Percentiles rank a stretch among this genome's conserved stretches.
phyloP scores from a whole-genome alignment of 1,140 invertebrate genomes.

The Drosophila burlai region DNA sequence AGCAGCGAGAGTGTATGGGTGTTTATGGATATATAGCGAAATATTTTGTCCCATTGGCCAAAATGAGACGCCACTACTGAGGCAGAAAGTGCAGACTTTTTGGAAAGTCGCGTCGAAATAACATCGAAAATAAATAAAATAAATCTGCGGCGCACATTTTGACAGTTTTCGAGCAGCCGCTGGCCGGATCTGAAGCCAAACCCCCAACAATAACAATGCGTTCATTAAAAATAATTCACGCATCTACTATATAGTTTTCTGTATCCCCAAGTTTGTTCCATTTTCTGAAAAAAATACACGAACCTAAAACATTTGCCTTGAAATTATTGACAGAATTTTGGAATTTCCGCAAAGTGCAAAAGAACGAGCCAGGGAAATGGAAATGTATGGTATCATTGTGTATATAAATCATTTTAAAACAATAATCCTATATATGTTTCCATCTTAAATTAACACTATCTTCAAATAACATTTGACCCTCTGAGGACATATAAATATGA shows the following conservation, averaged over 20 bases:
- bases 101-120: slow-evolving; percentile 66
- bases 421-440: neutral
- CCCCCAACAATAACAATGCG: slow-evolving; percentile 34
- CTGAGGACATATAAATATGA: slow-evolving; percentile 17
- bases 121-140: slow-evolving; percentile 82
- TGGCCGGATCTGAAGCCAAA: slow-evolving; percentile 36
- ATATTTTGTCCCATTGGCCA: slow-evolving; percentile 45
- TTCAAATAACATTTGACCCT: neutral
- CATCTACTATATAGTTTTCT: slow-evolving; percentile 24
- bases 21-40: slow-evolving; percentile 35
- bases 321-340: slow-evolving; percentile 41
- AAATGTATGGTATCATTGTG: neutral
- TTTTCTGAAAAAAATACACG: slow-evolving; percentile 4
- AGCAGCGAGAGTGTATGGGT: slow-evolving; percentile 22
- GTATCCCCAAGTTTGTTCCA: slow-evolving; percentile 30
- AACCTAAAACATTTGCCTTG: slow-evolving; percentile 7
- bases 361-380: neutral
- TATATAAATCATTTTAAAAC: neutral
- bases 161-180: slow-evolving; percentile 77
- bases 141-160: slow-evolving; percentile 61
- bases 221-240: slow-evolving; percentile 48
- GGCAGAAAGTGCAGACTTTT: slow-evolving; percentile 56
- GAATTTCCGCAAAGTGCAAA: slow-evolving; percentile 24
- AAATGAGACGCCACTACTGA: slow-evolving; percentile 60
- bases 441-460: too few species aligned